These are phyloP conservation scores for Lophius americanus DNA, from an alignment of 2,797 vertebrate genomes.

Conservation along the genomic window DNA sequence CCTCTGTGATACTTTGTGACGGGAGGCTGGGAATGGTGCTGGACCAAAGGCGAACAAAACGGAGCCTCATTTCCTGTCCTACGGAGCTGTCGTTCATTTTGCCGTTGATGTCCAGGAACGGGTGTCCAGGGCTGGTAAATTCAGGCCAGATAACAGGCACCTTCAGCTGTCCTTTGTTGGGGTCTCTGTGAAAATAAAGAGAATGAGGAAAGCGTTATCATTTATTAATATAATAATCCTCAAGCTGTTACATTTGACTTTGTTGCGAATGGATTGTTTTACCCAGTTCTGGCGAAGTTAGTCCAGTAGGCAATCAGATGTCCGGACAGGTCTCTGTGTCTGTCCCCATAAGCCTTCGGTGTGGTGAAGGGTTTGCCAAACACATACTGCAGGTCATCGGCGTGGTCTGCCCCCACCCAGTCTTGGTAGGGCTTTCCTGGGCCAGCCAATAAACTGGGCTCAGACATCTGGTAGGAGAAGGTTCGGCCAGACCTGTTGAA, in stretches of 20 bases:
- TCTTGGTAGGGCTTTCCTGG: conserved; percentile 78
- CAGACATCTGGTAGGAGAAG: conserved; percentile 86
- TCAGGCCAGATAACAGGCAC: conserved; percentile 85
- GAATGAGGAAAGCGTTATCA: background rate
- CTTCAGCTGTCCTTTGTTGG: conserved; percentile 79
- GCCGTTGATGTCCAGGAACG: conserved; percentile 85
- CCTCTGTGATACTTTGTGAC: background rate
- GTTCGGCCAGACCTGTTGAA: conserved; percentile 75
- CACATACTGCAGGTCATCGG: conserved; percentile 89
- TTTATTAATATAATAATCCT: background rate
- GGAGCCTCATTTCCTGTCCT: conserved; percentile 74
- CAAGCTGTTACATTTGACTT: background rate
- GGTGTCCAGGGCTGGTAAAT: conserved; percentile 44
- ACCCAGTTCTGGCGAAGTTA: conserved; percentile 92
- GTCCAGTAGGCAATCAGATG: conserved; percentile 92
- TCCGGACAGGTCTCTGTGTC: conserved; percentile 83
- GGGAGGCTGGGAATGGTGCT: conserved; percentile 44
- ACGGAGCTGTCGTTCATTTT: conserved; percentile 67
- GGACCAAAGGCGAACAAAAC: conserved; percentile 82
- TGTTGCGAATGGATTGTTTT: conserved; percentile 14
- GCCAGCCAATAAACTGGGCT: conserved; percentile 83
- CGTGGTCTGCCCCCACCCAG: conserved; percentile 90
- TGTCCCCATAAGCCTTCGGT: conserved; percentile 79
- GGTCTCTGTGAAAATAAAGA: conserved; percentile 78
- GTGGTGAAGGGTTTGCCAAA: conserved; percentile 90